Base-by-base conservation (phyloP, 2,888 invertebrate species). In the Axea sp. region DNA sequence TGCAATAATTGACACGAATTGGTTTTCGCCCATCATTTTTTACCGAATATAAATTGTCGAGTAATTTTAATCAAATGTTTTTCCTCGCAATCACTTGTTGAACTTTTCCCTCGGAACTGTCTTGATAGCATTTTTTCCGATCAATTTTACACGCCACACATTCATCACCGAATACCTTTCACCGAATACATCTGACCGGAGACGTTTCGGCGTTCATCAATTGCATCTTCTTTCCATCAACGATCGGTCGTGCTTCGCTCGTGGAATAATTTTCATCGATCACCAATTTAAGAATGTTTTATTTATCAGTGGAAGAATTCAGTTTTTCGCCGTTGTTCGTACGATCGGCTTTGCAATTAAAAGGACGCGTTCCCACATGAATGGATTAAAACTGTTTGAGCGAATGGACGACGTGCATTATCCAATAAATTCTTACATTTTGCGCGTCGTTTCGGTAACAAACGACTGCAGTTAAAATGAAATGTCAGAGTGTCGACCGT, bases 391-490 rank as follows among this genome's bases (percentile, higher is more conserved):
- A 19, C 37, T 17, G 12, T 62, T 39, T 15, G 35, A 49, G 35
- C 62, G 12, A 39, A 19, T 22, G 8, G 14, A 31, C n/a, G 53
- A 22, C 45, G 33, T n/a, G n/a, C n/a, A n/a, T 45, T 55, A 47
- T 31, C 55, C 43, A 31, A 67, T 55, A 67, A 67, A 55, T 67
- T 67, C 47, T 55, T 30, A 37, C 5, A 33, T 62, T 65, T 65
- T 65, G 41, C 62, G 51, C 71, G 53, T 64, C 57, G 64, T 64
- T 72, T 72, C 39, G 71, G 64, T 49, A 67, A 65, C 51, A 45
- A 68, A 43, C 51, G 45, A 51, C 53, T 43, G 22, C 28, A 35
- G 59, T 49, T 59, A 59, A 49, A 49, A 59, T 43, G 51, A 68
- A 68, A 68, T 68, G 68, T 68, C 68, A 68, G 28, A 51, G 60